Evolutionary conservation across 2,888 invertebrate species (phyloP), one percentile per base, ranked within the genome.

Genomic region (Hirtodrosophila alboralis): DNA sequence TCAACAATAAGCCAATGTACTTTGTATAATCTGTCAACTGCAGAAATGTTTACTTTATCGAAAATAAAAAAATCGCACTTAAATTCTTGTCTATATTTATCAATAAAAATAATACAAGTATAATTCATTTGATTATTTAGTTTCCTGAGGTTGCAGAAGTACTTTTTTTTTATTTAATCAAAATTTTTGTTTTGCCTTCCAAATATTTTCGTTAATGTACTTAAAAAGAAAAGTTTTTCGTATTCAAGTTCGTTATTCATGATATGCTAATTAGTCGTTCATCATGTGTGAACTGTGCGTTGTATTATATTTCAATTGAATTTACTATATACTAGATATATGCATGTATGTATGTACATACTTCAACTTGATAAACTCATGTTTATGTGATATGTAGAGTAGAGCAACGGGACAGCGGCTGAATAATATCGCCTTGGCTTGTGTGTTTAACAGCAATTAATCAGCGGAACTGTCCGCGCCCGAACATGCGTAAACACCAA

Each of bases 401-500:
- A 48, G n/a, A n/a, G n/a, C 52, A 43, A 51, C 56, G 69, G 47
- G 51, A 28, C 59, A 63, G 63, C 58, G 59, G 48, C 54, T 73
- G 65, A 71, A 78, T 81, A 75, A 78, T 81, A 68, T 66, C 66
- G 63, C 58, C 61, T 62, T 36, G 30, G 44, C 14, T 44, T 81
- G 81, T 85, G 67, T 81, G 81, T 54, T 80, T 77, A 84, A 68
- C 56, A 57, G 75, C 86, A 81, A 81, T 81, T 81, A 81, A 81
- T 81, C 81, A 86, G 86, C 84, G 84, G 69, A 84, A 79, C 86
- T 83, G 84, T 84, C 86, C 84, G 86, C 80, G 76, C 86, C 71
- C 74, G 59, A 78, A 84, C 84, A 79, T 79, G 79, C 85, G 84
- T 84, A 84, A 81, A 81, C 72, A 68, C 47, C 57, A 57, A 33